Percentiles rank a stretch among this genome's conserved stretches.
Conservation (phyloP, 2,113 vertebrate genomes). For the Trochalopteron elliotii region DNA sequence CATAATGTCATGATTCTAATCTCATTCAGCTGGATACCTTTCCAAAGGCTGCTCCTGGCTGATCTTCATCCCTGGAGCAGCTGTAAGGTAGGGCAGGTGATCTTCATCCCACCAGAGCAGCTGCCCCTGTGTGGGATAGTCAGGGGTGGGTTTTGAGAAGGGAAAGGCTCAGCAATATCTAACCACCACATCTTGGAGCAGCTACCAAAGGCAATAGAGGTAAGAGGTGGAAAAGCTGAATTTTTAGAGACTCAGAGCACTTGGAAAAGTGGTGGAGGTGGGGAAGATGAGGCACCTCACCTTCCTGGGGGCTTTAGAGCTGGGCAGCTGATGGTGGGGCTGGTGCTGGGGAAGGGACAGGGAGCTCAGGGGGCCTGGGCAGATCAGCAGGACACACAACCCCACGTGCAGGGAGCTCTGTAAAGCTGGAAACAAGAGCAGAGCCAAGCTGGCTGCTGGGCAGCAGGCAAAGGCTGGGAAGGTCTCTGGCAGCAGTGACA, state of each 20-base stretch:
- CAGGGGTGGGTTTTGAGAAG: not conserved
- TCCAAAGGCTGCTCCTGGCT: not conserved
- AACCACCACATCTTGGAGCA: not conserved
- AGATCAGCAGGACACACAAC: not conserved
- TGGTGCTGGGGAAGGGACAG: not conserved
- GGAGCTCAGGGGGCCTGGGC: not conserved
- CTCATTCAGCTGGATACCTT: not conserved
- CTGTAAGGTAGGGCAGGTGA: not conserved
- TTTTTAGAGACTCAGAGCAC: not conserved
- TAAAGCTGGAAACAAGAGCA: not conserved
- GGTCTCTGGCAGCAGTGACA: not conserved
- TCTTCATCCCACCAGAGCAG: not conserved
- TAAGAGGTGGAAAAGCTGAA: not conserved
- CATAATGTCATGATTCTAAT: not conserved
- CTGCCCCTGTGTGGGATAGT: not conserved
- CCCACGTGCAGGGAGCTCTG: not conserved
- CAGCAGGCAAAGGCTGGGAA: not conserved
- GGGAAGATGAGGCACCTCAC: not conserved
- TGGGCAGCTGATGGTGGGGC: not conserved
- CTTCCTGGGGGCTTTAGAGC: not conserved
- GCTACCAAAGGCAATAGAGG: not conserved
- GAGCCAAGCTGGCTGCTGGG: not conserved
- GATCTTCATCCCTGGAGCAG: fast-evolving
- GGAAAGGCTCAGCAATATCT: not conserved
- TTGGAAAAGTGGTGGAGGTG: not conserved